phyloP scores from a whole-genome alignment of 1,140 invertebrate genomes.

The Stenopsyche tienmushanensis region DNA sequence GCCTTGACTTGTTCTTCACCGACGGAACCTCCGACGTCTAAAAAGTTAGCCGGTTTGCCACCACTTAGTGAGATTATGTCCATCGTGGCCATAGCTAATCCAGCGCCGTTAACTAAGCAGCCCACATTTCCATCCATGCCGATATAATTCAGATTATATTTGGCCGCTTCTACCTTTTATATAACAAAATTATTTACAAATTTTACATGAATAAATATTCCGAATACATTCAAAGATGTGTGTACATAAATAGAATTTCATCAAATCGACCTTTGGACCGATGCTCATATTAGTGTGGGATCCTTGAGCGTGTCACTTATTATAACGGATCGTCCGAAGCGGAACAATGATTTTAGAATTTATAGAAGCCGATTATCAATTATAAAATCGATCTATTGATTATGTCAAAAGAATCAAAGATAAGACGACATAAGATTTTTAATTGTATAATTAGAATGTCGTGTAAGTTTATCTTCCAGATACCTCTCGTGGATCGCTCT shows the following conservation, averaged over 20 bases:
- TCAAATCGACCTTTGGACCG: too few relatives aligned
- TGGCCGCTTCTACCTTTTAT: conserved; percentile 71
- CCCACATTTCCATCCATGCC: conserved; percentile 98
- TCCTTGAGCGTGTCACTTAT: too few relatives aligned
- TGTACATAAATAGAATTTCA: background rate
- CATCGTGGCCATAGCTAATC: conserved; percentile 99
- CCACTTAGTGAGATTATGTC: conserved; percentile 94
- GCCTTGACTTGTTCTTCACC: conserved; percentile 89
- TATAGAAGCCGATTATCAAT: background rate
- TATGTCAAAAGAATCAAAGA: too few relatives aligned
- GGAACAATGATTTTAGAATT: too few relatives aligned
- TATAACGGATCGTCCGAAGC: too few relatives aligned
- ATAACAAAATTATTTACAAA: conserved; percentile 2
- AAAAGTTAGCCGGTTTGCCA: conserved; percentile 92
- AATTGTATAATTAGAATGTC: background rate
- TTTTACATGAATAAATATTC: background rate
- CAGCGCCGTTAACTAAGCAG: conserved; percentile 93
- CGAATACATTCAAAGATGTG: background rate
- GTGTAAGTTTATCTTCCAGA: too few relatives aligned
- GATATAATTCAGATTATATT: conserved; percentile 94
- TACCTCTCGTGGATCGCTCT: conserved; percentile 87
- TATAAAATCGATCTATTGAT: too few relatives aligned
- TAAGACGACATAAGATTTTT: too few relatives aligned
- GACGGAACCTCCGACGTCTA: conserved; percentile 96
- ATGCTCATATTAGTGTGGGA: too few relatives aligned